phyloP scores from a whole-genome alignment of 2,113 vertebrate genomes.

The Gnathonemus longibarbis region DNA sequence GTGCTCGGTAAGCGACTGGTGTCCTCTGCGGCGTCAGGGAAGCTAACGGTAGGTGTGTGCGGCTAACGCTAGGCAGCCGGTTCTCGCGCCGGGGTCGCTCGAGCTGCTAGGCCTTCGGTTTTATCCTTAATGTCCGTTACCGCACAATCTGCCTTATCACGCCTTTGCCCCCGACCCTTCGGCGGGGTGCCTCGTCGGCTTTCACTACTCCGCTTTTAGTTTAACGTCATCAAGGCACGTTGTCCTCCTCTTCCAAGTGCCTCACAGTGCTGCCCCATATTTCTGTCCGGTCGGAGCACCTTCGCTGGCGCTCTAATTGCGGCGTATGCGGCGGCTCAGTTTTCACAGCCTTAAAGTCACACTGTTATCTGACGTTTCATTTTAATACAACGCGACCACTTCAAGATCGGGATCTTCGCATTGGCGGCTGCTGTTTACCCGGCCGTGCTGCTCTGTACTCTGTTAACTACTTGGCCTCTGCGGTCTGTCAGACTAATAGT shows the following conservation, averaged over 20 bases:
- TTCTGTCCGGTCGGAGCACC: neutral
- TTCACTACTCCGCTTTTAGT: neutral
- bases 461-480: neutral
- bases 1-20: neutral
- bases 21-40: neutral
- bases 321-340: neutral
- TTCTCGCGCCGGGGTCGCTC: neutral
- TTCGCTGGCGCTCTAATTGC: neutral
- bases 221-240: neutral
- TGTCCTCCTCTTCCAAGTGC: neutral
- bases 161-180: neutral
- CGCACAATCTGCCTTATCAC: neutral
- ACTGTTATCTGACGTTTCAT: neutral
- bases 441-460: neutral
- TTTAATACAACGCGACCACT: neutral
- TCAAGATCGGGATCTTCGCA: neutral
- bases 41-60: neutral
- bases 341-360: neutral
- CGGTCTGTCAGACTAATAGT: neutral
- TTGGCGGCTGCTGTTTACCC: neutral
- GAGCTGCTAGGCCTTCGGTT: neutral
- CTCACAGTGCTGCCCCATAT: neutral
- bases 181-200: neutral
- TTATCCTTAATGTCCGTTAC: neutral
- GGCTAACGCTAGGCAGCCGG: slow-evolving; percentile 1